Evolutionary conservation across 2,797 vertebrate genomes (phyloP).

Genomic region (Anisognathus igniventris): DNA sequence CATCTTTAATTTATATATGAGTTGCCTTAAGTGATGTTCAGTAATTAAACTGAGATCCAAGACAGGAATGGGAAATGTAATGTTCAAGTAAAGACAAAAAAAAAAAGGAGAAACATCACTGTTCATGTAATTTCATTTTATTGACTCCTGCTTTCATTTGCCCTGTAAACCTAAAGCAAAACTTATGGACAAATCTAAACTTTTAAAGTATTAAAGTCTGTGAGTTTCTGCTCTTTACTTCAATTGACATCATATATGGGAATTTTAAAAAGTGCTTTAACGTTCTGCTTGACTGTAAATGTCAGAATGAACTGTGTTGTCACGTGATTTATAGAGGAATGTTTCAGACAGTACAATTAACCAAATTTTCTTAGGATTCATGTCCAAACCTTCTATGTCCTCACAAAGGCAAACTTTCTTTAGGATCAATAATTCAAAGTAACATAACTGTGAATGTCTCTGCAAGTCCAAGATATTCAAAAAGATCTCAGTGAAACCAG

Average conservation of each 20-base stretch:
- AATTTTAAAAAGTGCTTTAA: not conserved
- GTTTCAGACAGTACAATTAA: not conserved
- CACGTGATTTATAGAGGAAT: not conserved
- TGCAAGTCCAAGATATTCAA: not conserved
- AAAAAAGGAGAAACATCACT: not conserved
- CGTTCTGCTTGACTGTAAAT: not conserved
- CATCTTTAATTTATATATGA: not conserved
- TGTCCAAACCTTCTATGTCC: not conserved
- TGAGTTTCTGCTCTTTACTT: not conserved
- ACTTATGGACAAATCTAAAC: not conserved
- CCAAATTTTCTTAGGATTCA: not conserved
- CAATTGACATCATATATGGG: not conserved
- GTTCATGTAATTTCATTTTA: not conserved
- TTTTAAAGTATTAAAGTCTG: not conserved
- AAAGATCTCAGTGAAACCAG: not conserved
- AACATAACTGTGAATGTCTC: not conserved
- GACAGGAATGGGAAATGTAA: not conserved
- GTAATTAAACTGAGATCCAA: not conserved
- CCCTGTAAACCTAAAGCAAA: not conserved
- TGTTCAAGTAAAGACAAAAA: not conserved
- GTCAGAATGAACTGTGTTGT: not conserved
- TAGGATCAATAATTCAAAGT: not conserved
- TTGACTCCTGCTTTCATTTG: not conserved
- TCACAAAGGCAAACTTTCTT: not conserved
- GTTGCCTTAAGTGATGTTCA: not conserved